Evolutionary conservation across 2,888 invertebrate species (phyloP).

Genomic region (Phalangium opilio): DNA sequence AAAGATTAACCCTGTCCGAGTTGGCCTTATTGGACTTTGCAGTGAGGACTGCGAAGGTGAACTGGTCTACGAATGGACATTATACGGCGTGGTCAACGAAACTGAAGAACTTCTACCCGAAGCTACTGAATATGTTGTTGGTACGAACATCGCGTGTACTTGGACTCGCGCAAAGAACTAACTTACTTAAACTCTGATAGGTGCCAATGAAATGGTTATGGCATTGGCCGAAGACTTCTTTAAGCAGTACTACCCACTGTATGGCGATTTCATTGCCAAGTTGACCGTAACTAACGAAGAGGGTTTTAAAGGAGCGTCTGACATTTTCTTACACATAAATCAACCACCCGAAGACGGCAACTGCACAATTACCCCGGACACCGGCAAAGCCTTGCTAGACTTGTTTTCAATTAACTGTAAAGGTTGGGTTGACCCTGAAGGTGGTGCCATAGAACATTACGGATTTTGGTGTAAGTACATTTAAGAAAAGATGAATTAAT

Average conservation of each 20-base stretch:
- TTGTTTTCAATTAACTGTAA: conserved; percentile 18
- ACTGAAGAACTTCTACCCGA: conserved; percentile 18
- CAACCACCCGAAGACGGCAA: conserved; percentile 22
- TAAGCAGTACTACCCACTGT: conserved; percentile 21
- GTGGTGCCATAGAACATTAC: conserved; percentile 21
- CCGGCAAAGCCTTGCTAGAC: conserved; percentile 21
- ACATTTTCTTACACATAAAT: conserved; percentile 22
- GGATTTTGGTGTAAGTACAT: conserved; percentile 22
- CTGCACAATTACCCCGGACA: conserved; percentile 18
- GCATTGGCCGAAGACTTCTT: conserved; percentile 23
- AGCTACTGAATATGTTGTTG: conserved; percentile 20
- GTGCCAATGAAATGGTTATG: conserved; percentile 21
- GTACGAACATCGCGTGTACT: conserved; percentile 2
- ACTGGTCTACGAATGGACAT: conserved; percentile 21
- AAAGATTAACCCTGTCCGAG: conserved; percentile 23
- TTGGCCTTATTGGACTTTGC: conserved; percentile 22
- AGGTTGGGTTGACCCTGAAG: conserved; percentile 23
- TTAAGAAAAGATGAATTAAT: neutral
- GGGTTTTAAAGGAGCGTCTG: conserved; percentile 19
- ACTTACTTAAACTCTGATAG: conserved; percentile 6
- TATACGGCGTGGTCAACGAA: conserved; percentile 18
- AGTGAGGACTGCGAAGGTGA: conserved; percentile 21
- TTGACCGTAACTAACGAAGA: conserved; percentile 21
- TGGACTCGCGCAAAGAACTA: neutral
- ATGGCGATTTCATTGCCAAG: conserved; percentile 21